Conservation (phyloP, 2,888 invertebrate species). For the Platycheirus albimanus region DNA sequence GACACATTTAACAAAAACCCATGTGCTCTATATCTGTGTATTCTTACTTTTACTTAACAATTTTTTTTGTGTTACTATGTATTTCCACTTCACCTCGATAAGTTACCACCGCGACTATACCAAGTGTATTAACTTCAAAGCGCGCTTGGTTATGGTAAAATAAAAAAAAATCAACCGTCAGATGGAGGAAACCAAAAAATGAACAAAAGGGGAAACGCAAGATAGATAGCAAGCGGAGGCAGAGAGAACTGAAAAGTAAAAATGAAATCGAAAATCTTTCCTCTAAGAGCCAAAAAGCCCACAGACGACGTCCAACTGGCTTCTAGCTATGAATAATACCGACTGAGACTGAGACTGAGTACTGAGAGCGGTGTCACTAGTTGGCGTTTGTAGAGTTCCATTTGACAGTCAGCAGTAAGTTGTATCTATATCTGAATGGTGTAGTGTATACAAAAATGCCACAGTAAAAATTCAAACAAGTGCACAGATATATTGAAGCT, state of each 20-base stretch:
- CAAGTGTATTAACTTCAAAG: conserved; percentile 44
- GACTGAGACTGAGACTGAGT: too few relatives aligned
- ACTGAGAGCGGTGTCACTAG: conserved; percentile 47
- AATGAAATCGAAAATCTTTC: conserved; percentile 22
- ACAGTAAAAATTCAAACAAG: conserved; percentile 47
- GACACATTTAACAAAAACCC: conserved; percentile 32
- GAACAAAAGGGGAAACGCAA: conserved; percentile 32
- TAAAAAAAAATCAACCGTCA: conserved; percentile 20
- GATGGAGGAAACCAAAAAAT: conserved; percentile 16
- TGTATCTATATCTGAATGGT: conserved; percentile 14
- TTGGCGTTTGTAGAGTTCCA: conserved; percentile 44
- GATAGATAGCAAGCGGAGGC: conserved; percentile 39
- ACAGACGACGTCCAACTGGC: conserved; percentile 55
- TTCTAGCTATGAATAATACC: conserved; percentile 68
- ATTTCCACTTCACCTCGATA: conserved; percentile 47
- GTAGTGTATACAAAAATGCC: conserved; percentile 28
- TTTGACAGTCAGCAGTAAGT: conserved; percentile 49
- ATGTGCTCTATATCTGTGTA: conserved; percentile 37
- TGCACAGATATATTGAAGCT: conserved; percentile 31
- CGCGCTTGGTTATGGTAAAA: conserved; percentile 47
- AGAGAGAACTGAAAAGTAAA: conserved; percentile 16
- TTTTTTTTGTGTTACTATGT: conserved; percentile 21
- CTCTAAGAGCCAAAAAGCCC: conserved; percentile 54
- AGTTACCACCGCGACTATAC: conserved; percentile 61
- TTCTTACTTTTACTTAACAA: conserved; percentile 34